Evolutionary conservation across 2,113 vertebrate species (phyloP), one percentile per base, ranked within the genome.

Genomic region (Macaca mulatta): DNA sequence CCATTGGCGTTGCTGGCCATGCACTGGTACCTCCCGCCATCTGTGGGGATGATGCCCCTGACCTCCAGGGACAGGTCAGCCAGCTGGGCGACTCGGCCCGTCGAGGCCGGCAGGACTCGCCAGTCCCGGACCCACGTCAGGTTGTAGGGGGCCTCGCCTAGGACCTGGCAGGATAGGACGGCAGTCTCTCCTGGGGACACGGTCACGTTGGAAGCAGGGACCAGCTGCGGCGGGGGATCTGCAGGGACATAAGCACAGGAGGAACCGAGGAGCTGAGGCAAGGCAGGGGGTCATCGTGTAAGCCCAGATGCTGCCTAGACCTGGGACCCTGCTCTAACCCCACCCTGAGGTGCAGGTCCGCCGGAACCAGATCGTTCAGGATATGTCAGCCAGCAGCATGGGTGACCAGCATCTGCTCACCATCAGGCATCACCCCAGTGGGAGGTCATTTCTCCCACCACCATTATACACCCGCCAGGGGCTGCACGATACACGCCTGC

Each of bases 81-180:
- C 94, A 99, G 98, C 93, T 99, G 96, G 92, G 94, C 96, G 61
- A 99, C 90, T 78, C 99, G 97, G 23, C 99, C 98, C 0, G 57
- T 90, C 0, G 77, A 82, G 0, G n/a, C 52, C 10, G 85, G 74
- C 1, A 99, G 97, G 4, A 32, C 78, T 35, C 79, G 98, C 92
- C 99, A 99, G 0, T 98, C 98, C 85, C 99, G 98, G 92, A 98
- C 96, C 99, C 99, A 99, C 0, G 99, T 99, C 98, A 99, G 96
- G 98, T 99, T 99, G 98, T 99, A 98, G 74, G 99, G 99, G 70
- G 98, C 96, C 0, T 98, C 97, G 4, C 99, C 98, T 64, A 99
- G 98, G 8, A 99, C 99, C 20, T 43, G 94, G 96, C 99, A 99
- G 95, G 99, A 98, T 88, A 99, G 96, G 86, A 99, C 32, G 4